Evolutionary conservation across 2,888 invertebrate species (phyloP).

Genomic region (Campopleginae sp.): DNA sequence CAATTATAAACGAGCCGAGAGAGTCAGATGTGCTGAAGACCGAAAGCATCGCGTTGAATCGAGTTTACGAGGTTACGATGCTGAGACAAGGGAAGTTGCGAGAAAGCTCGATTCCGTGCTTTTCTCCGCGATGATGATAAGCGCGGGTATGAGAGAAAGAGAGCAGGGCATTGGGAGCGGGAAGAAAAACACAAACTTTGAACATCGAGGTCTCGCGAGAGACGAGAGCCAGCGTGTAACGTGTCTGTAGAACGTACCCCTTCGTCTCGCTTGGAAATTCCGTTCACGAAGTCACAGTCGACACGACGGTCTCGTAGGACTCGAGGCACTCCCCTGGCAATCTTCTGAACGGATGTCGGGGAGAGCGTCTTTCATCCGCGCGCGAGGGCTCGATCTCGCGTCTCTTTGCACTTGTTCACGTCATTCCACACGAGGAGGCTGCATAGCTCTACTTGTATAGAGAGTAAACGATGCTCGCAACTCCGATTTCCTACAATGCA

Average conservation of each 20-base stretch:
- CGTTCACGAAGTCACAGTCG: conserved; percentile 76
- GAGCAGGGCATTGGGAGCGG: conserved; percentile 9
- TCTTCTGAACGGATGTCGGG: conserved; percentile 76
- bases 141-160: conserved; percentile 32
- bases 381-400: conserved; percentile 17
- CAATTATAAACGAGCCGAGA: conserved; percentile 48
- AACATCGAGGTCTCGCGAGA: conserved; percentile 48
- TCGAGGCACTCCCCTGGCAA: conserved; percentile 78
- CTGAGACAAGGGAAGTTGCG: conserved; percentile 19
- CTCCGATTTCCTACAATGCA: conserved; percentile 28
- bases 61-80: conserved; percentile 19
- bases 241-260: conserved; percentile 63
- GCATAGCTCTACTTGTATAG: conserved; percentile 22
- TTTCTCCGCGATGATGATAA: conserved; percentile 39
- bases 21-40: conserved; percentile 38
- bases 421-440: conserved; percentile 50
- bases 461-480: conserved; percentile 37
- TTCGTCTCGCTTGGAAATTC: conserved; percentile 76
- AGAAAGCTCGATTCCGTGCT: conserved; percentile 8
- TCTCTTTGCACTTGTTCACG: conserved; percentile 62
- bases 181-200: conserved; percentile 54
- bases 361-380: conserved; percentile 67
- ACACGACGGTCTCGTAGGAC: conserved; percentile 77
- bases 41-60: conserved; percentile 41
- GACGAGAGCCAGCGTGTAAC: conserved; percentile 73